phyloP scores from a whole-genome alignment of 2,888 invertebrate species.

The Elegia similella region DNA sequence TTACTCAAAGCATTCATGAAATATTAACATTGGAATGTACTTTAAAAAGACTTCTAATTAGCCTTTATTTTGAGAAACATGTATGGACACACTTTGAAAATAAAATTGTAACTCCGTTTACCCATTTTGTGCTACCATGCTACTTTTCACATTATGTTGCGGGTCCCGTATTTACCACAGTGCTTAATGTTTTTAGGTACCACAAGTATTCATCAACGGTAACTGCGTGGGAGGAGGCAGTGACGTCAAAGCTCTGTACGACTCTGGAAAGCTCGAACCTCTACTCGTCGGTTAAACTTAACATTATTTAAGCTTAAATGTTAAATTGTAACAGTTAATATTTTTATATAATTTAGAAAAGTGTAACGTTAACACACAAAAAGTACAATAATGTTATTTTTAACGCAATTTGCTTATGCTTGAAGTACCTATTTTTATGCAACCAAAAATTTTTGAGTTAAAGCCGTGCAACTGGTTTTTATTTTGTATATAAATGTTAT shows the following conservation, averaged over 20 bases:
- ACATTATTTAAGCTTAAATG: constrained; percentile 4
- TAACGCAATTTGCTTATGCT: background rate
- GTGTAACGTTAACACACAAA: background rate
- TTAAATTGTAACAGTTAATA: background rate
- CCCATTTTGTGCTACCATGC: too few relatives aligned
- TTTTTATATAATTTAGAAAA: constrained; percentile 5
- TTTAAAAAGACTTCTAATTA: too few relatives aligned
- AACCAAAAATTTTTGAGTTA: background rate
- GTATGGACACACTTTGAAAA: too few relatives aligned
- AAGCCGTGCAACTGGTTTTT: background rate
- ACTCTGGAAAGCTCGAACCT: constrained; percentile 85
- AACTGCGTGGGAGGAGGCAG: constrained; percentile 95
- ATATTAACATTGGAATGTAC: too few relatives aligned
- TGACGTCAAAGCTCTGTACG: constrained; percentile 89
- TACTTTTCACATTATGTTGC: too few relatives aligned
- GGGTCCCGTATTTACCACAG: background rate
- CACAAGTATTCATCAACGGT: constrained; percentile 95
- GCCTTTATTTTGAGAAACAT: too few relatives aligned
- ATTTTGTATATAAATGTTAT: background rate
- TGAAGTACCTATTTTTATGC: background rate
- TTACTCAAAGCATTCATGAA: too few relatives aligned
- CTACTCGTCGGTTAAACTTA: constrained; percentile 68
- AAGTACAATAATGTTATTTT: background rate
- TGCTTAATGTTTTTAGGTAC: constrained; percentile 87
- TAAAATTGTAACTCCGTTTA: too few relatives aligned